Conservation (phyloP, 2,113 vertebrate genomes). For the Sardina pilchardus region DNA sequence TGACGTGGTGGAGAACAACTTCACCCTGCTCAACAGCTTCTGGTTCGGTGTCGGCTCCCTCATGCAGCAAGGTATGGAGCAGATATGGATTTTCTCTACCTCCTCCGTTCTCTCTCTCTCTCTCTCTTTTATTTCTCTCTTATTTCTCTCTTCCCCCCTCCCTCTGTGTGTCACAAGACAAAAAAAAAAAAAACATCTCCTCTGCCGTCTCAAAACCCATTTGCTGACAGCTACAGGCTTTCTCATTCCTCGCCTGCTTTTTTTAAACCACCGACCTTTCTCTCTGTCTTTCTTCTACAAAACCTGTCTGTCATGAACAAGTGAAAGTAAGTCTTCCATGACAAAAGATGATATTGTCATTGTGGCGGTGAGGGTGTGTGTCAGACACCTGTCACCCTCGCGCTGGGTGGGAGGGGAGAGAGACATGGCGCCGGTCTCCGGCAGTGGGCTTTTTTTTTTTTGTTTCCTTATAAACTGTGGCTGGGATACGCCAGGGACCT, state of each 20-base stretch:
- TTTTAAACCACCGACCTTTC: neutral
- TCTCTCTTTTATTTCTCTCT: neutral
- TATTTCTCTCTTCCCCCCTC: conserved; percentile 19
- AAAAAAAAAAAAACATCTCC: conserved; percentile 27
- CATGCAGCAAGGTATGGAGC: conserved; percentile 93
- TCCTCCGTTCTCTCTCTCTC: neutral
- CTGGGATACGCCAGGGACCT: conserved; percentile 31
- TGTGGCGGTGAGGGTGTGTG: conserved; percentile 53
- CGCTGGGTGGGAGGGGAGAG: conserved; percentile 63
- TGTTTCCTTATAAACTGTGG: conserved; percentile 13
- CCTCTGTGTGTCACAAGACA: conserved; percentile 40
- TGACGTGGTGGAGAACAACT: conserved; percentile 96
- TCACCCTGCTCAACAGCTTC: conserved; percentile 97
- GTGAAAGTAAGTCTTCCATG: conserved; percentile 62
- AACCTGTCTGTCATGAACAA: conserved; percentile 68
- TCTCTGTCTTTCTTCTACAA: conserved; percentile 44
- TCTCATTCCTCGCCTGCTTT: conserved; percentile 32
- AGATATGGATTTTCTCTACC: neutral
- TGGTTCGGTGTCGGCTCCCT: conserved; percentile 97
- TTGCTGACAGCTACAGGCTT: conserved; percentile 64
- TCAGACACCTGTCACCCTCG: conserved; percentile 68
- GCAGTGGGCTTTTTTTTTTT: conserved; percentile 30
- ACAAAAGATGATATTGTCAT: conserved; percentile 69
- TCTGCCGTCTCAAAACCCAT: neutral
- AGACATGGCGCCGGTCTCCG: conserved; percentile 50